A percentile compares a stretch with the other conserved stretches of the same genome.
Evolutionary conservation across 2,113 vertebrate species (phyloP).

Genomic region (Rhipidura dahli): DNA sequence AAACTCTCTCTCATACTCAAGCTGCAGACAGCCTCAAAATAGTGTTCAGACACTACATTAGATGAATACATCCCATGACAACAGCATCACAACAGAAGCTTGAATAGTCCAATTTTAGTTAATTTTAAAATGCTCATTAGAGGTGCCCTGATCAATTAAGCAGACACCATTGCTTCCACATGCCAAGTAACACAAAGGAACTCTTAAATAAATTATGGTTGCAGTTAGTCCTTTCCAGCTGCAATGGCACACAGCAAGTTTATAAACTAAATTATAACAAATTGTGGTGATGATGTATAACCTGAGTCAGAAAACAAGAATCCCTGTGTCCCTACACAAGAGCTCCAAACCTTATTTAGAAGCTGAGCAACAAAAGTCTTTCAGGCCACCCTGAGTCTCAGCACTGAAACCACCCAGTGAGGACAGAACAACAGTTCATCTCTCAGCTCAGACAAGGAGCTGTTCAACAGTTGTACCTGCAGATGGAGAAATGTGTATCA

Average conservation of each 20-base stretch:
- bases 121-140: neutral
- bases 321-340: neutral
- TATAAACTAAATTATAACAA: neutral
- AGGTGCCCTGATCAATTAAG: neutral
- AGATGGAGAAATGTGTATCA: neutral
- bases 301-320: neutral
- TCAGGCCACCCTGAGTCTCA: neutral
- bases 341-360: neutral
- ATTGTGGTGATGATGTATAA: neutral
- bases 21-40: neutral
- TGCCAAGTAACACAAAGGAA: neutral
- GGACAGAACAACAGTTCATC: neutral
- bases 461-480: neutral
- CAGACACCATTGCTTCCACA: accelerated
- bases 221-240: neutral
- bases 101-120: neutral
- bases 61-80: neutral
- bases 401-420: neutral
- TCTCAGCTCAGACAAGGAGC: neutral
- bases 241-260: neutral
- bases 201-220: neutral
- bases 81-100: neutral
- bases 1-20: neutral
- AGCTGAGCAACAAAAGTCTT: neutral
- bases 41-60: neutral